A percentile compares a stretch with the other conserved stretches of the same genome.
Conservation (phyloP, 2,888 invertebrate genomes). For the Malachius bipustulatus region DNA sequence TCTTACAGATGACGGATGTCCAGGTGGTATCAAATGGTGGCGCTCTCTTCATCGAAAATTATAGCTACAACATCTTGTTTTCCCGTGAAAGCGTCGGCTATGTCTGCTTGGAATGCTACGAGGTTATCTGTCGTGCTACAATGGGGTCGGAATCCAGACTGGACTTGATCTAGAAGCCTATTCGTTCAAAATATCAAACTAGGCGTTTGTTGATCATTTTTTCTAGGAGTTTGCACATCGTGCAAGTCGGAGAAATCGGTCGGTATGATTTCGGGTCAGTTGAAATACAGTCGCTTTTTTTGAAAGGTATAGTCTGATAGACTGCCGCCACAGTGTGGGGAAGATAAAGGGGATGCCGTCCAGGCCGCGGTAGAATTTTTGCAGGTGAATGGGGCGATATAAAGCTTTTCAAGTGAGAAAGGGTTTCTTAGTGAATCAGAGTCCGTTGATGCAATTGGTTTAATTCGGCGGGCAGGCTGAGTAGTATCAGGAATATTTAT, state of each 20-base stretch:
- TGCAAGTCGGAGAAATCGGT: slow-evolving; percentile 10
- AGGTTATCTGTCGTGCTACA: too few relatives aligned
- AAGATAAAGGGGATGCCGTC: too few relatives aligned
- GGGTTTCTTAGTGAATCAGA: slow-evolving; percentile 6
- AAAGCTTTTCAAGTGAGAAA: slow-evolving; percentile 6
- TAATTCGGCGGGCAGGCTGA: too few relatives aligned
- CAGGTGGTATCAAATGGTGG: too few relatives aligned
- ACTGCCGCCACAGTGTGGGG: slow-evolving; percentile 8
- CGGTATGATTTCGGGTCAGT: slow-evolving; percentile 6
- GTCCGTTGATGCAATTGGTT: too few relatives aligned
- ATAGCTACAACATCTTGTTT: too few relatives aligned
- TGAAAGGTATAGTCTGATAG: slow-evolving; percentile 9
- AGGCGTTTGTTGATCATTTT: slow-evolving; percentile 9
- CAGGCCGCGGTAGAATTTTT: slow-evolving; percentile 7
- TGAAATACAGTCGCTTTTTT: slow-evolving; percentile 4
- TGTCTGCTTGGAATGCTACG: too few relatives aligned
- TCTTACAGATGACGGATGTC: too few relatives aligned
- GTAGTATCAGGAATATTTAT: too few relatives aligned
- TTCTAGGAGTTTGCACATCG: slow-evolving; percentile 9
- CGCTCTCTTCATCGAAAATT: too few relatives aligned
- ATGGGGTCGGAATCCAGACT: slow-evolving; percentile 16
- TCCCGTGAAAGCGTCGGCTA: too few relatives aligned
- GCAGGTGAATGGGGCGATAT: background rate
- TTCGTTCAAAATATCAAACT: slow-evolving; percentile 14
- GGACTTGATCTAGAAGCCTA: slow-evolving; percentile 12